Base-by-base conservation (phyloP, 2,113 vertebrate genomes). In the Vanacampus margaritifer region DNA sequence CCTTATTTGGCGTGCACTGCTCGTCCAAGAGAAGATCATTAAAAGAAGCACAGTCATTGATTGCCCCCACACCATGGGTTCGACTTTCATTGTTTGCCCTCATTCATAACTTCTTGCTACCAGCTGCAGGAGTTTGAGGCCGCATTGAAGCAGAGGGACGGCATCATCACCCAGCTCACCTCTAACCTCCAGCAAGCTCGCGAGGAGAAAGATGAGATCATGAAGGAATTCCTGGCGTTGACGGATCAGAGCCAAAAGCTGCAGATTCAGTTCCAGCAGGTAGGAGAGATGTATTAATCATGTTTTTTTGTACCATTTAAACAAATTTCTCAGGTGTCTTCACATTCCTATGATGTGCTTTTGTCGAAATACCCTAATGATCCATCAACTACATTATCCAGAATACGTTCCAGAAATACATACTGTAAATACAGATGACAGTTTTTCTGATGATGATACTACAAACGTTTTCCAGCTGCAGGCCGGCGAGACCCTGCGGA, bases 51-150 rank as follows among this genome's bases (percentile, higher is more conserved):
- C 24, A 57, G 13, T 21, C 37, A 41, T 24, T 41, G 23, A 56
- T 14, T 23, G 11, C 1, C 1, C 14, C 16, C 26, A 23, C 54
- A 24, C 6, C 9, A 5, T 23, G 8, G 13, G 5, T 2, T 39
- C 21, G 8, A 36, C 36, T 16, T 6, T 48, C 39, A 12, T 28
- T 63, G 17, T 1, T 43, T 6, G n/a, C 23, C 23, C 51, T 13
- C 28, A 35, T 48, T 63, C 8, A 13, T 16, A 51, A 13, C 45
- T 8, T 63, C 64, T 67, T 19, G 6, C 21, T 66, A 57, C 63
- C 74, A 98, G 97, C 88, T 99, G 73, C 95, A 98, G 80, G 96
- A 98, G 83, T 98, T 98, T 89, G 96, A 98, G 88, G 94, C 94
- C 45, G 97, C 97, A 19, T 91, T 99, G 78, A 98, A 96, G 71